Conservation (phyloP, 2,113 vertebrate species). For the Leucopsar rothschildi region DNA sequence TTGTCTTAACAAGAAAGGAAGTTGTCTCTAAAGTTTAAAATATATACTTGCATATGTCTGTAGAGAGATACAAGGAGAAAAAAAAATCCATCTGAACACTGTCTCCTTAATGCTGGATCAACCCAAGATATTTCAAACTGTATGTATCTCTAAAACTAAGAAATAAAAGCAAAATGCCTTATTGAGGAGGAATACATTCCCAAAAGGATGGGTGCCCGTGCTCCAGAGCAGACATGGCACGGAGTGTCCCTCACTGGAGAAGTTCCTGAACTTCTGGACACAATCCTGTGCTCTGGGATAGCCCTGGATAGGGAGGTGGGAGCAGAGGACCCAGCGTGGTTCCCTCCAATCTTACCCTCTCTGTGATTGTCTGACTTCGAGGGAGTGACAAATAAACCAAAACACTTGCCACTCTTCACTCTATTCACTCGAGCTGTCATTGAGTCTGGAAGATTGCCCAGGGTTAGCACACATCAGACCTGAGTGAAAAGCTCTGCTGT, state of each 20-base stretch:
- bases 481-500: background rate
- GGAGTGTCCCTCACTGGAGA: too few species aligned
- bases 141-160: background rate
- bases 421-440: background rate
- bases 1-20: background rate
- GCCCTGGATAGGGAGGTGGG: background rate
- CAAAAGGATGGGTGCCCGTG: background rate
- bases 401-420: background rate
- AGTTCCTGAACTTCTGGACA: background rate
- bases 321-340: background rate
- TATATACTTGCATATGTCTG: background rate
- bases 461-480: accelerated
- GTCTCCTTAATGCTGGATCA: background rate
- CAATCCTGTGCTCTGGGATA: background rate
- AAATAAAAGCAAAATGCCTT: background rate
- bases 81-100: background rate
- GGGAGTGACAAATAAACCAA: background rate
- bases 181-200: too few species aligned
- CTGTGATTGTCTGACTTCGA: background rate
- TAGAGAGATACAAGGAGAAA: background rate
- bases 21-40: background rate
- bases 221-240: accelerated
- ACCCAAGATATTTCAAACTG: background rate
- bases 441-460: background rate
- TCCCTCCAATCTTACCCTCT: too few species aligned